phyloP scores from a whole-genome alignment of 2,888 invertebrate species.

The Hymenopus coronatus region DNA sequence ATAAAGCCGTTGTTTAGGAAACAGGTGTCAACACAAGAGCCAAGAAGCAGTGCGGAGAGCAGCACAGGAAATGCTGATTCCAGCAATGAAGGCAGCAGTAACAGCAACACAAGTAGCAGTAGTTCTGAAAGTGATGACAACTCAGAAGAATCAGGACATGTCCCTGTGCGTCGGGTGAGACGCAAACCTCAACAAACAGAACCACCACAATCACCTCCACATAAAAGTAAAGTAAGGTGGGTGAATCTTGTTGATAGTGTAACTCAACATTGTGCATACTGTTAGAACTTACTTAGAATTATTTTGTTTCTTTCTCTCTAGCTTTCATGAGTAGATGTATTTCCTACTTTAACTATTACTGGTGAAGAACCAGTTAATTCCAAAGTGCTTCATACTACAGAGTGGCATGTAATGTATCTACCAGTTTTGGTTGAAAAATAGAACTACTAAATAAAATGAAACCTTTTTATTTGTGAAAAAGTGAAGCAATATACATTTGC shows the following conservation, averaged over 20 bases:
- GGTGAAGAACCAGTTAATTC: too few relatives aligned
- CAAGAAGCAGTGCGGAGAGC: background rate
- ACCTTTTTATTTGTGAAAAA: too few relatives aligned
- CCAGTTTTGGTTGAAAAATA: too few relatives aligned
- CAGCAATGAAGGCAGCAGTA: conserved; percentile 2
- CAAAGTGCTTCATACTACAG: too few relatives aligned
- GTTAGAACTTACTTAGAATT: too few relatives aligned
- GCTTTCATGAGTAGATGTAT: too few relatives aligned
- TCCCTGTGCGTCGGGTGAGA: background rate
- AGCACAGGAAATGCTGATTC: background rate
- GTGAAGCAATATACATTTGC: too few relatives aligned
- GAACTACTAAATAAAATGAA: too few relatives aligned
- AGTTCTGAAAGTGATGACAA: background rate
- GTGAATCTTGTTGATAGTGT: background rate
- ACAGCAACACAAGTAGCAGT: background rate
- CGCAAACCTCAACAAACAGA: background rate
- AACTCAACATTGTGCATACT: too few relatives aligned
- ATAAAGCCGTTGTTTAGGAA: background rate
- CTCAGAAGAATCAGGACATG: conserved; percentile 2
- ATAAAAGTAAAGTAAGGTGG: background rate
- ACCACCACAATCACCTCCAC: background rate
- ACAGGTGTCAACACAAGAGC: background rate
- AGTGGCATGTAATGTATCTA: too few relatives aligned
- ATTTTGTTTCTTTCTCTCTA: too few relatives aligned
- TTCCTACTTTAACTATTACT: too few relatives aligned